These are phyloP conservation scores for Phrynosoma platyrhinos DNA, from an alignment of 2,113 vertebrate species.

Conservation along the genomic window DNA sequence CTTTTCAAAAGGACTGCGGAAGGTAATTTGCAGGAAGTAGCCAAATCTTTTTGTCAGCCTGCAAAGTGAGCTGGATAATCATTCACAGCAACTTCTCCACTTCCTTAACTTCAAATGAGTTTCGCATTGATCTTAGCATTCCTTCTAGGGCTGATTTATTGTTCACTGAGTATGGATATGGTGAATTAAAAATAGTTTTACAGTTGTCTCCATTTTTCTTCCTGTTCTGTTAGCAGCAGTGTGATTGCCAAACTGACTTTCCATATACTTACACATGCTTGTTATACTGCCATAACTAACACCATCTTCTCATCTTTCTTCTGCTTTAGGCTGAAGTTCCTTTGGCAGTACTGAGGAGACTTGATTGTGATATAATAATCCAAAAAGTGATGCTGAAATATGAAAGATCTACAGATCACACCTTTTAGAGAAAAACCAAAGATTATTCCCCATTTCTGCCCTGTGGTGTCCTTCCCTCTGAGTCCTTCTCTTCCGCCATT, in stretches of 20 bases:
- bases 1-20: constrained; percentile 21
- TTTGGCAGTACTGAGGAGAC: neutral
- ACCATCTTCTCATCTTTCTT: neutral
- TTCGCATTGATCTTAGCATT: constrained; percentile 31
- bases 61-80: constrained; percentile 28
- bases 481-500: neutral
- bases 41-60: constrained; percentile 30
- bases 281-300: neutral
- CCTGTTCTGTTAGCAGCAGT: neutral
- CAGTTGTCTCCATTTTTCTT: constrained; percentile 14
- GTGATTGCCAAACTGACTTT: accelerated
- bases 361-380: neutral
- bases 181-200: neutral
- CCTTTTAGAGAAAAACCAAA: neutral
- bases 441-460: neutral
- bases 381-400: neutral
- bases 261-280: neutral
- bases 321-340: accelerated
- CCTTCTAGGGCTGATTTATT: constrained; percentile 11
- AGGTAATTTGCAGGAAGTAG: constrained; percentile 32
- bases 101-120: constrained; percentile 14
- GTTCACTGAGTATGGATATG: constrained; percentile 26
- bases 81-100: constrained; percentile 19
- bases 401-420: neutral
- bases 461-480: neutral